Percentiles rank a stretch among this genome's conserved stretches.
Evolutionary conservation across 2,888 invertebrate genomes (phyloP).

Genomic region (Orchesellides sinensis): DNA sequence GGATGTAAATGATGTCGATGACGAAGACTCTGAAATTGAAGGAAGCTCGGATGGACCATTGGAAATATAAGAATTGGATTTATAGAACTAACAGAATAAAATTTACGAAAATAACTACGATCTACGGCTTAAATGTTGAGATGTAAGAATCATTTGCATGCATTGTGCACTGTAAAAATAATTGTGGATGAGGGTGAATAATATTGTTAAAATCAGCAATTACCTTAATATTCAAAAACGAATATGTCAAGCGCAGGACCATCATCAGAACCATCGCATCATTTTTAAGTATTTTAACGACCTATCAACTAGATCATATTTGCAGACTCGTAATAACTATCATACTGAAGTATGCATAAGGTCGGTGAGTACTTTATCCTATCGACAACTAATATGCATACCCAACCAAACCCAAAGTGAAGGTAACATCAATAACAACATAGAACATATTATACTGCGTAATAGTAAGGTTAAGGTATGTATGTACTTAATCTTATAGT

Average conservation of each 20-base stretch:
- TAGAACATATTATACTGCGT: background rate
- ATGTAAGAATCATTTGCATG: background rate
- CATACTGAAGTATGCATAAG: too few relatives aligned
- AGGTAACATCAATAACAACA: background rate
- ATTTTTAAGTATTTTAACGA: background rate
- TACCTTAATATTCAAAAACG: background rate
- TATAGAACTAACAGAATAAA: background rate
- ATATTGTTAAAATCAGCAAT: too few relatives aligned
- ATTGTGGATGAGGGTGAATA: background rate
- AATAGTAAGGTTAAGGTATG: background rate
- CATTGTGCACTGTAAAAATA: background rate
- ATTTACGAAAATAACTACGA: background rate
- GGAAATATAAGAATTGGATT: conserved; percentile 81
- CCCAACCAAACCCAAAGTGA: too few relatives aligned
- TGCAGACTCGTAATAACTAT: background rate
- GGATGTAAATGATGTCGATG: conserved; percentile 85
- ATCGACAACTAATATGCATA: too few relatives aligned
- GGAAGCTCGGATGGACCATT: conserved; percentile 87
- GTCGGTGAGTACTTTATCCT: too few relatives aligned
- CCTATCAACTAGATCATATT: background rate
- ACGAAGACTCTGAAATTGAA: conserved; percentile 84
- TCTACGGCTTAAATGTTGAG: background rate
- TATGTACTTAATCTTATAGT: background rate
- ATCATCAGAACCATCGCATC: conserved; percentile 4
- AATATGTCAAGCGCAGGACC: conserved; percentile 10